Percentiles rank a stretch among this genome's conserved stretches.
Evolutionary conservation across 92 coral and sea anemone species (phyloP).

Genomic region (Epizoanthus fatuus): DNA sequence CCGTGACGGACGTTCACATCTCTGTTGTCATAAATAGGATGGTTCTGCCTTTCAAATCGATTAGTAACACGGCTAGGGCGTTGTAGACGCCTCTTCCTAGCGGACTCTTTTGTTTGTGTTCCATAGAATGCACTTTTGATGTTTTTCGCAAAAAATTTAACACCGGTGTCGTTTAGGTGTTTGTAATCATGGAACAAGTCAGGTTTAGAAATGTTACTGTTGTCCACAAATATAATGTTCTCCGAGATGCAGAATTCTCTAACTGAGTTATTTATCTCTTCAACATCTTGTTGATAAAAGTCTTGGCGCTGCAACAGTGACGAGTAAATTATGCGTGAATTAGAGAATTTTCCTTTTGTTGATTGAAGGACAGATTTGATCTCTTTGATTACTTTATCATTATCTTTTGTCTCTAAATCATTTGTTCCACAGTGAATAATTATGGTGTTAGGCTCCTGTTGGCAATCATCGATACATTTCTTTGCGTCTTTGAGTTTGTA

Average conservation of each 20-base stretch:
- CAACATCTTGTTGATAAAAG: conserved; percentile 1
- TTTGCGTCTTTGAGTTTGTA: conserved; percentile 31
- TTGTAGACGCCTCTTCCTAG: conserved; percentile 8
- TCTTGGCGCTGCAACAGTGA: conserved; percentile 58
- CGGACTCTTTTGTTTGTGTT: conserved; percentile 43
- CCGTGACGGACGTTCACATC: not conserved
- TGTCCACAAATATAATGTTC: conserved; percentile 27
- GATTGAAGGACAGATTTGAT: conserved; percentile 14
- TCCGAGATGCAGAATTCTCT: conserved; percentile 9
- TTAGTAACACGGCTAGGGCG: conserved; percentile 1
- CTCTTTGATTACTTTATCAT: conserved; percentile 30
- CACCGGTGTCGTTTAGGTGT: conserved; percentile 51
- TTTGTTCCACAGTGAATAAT: conserved; percentile 62
- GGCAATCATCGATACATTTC: conserved; percentile 12
- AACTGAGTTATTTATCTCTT: conserved; percentile 23
- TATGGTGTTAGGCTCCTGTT: conserved; percentile 16
- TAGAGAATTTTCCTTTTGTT: conserved; percentile 8
- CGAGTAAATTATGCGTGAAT: conserved; percentile 51
- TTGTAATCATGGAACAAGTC: conserved; percentile 37
- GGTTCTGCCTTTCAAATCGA: not conserved
- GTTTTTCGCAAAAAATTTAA: conserved; percentile 62
- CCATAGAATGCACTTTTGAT: conserved; percentile 50
- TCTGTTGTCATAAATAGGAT: not conserved
- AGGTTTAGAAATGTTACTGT: conserved; percentile 35
- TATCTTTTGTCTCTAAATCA: conserved; percentile 23